A percentile compares a stretch with the other conserved stretches of the same genome.
These are phyloP conservation scores for Asobara japonica DNA, from an alignment of 1,140 invertebrate genomes.

Conservation along the genomic window DNA sequence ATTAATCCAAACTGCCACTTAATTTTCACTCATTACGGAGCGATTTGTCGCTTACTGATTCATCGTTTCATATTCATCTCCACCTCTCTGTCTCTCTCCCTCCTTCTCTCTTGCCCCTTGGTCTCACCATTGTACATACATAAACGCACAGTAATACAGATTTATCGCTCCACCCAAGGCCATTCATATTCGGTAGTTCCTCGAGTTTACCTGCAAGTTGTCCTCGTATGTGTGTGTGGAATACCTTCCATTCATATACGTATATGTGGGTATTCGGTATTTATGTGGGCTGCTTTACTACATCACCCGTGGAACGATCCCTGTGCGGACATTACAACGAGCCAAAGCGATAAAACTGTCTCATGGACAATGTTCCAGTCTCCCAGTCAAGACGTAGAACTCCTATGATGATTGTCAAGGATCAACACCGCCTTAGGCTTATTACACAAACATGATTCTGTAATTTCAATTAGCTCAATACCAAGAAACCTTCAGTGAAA, in stretches of 20 bases:
- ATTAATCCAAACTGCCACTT: neutral
- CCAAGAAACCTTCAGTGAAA: neutral
- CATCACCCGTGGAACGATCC: slow-evolving; percentile 30
- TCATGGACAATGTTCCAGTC: slow-evolving; percentile 10
- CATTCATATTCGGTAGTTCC: slow-evolving; percentile 33
- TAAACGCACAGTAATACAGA: slow-evolving; percentile 21
- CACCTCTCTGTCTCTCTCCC: too few relatives aligned
- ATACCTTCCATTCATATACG: slow-evolving; percentile 1
- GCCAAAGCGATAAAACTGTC: slow-evolving; percentile 28
- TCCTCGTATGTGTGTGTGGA: neutral
- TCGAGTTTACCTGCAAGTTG: neutral
- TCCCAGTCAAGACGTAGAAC: slow-evolving; percentile 19
- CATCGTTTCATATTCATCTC: neutral
- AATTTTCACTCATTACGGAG: neutral
- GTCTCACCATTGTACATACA: neutral
- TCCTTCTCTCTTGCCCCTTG: neutral
- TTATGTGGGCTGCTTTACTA: slow-evolving; percentile 4
- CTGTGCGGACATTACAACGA: slow-evolving; percentile 30
- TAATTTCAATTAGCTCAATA: neutral
- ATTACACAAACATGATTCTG: neutral
- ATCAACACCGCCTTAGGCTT: neutral
- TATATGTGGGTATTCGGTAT: neutral
- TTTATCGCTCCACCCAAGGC: slow-evolving; percentile 20
- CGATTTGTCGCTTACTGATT: neutral
- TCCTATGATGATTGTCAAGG: slow-evolving; percentile 2